Evolutionary conservation across 1,140 invertebrate species (phyloP), one percentile per base, ranked within the genome.

Genomic region (Hyles euphorbiae): DNA sequence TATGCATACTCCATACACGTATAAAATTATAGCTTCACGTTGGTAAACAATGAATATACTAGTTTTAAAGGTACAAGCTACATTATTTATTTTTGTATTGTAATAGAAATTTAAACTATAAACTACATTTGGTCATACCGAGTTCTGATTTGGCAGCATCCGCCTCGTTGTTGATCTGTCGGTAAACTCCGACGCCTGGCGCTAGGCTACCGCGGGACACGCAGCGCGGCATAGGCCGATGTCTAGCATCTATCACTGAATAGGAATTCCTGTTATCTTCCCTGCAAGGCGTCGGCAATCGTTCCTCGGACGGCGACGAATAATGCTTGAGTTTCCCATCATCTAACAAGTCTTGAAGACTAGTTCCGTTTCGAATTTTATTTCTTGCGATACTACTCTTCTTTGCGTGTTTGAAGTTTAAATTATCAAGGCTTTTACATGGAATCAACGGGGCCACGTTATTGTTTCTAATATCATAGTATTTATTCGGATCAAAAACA

Each of bases 361-460:
- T 88, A 5, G 63, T 58, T 2, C 86, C 86, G 49, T 77, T 77
- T 65, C 74, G 78, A 53, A 84, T 76, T 56, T 70, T 81, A 8
- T 81, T 69, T 61, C 72, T 80, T 8, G 59, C 12, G 7, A 45
- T 12, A 10, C 60, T 60, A 8, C 70, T 70, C 43, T 58, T 74
- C 34, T 76, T 79, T 3, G 52, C 56, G 9, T 75, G 70, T 48
- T 71, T 81, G 5, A 79, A 56, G 5, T 76, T 82, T 56, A 88
- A 74, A 58, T 87, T 88, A 62, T 88, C 86, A 52, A 87, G 81
- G 70, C 86, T 88, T 64, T 88, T 88, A 58, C 84, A 88, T 0
- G 86, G 71, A 22, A 72, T 65, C 47, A 88, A 63, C 4, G 70
- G 52, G n/a, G 67, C 40, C 9, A 80, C 49, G 63, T 88, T 88